Evolutionary conservation across 2,888 invertebrate species (phyloP).

Genomic region (Rhingia rostrata): DNA sequence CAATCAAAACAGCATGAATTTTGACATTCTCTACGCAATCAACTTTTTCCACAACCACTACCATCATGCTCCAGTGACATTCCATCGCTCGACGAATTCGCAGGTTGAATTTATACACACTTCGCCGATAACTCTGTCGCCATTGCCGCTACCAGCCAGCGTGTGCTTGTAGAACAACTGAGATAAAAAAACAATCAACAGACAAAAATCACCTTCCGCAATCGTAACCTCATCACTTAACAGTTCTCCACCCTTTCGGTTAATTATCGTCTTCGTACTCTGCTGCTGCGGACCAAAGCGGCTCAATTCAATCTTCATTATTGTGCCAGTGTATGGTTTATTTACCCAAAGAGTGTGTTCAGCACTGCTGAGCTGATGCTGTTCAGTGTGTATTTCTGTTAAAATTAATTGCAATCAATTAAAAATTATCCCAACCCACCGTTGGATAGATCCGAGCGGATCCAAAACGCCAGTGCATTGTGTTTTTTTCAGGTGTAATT

Average conservation of each 20-base stretch:
- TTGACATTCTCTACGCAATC: conserved; percentile 40
- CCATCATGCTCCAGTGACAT: conserved; percentile 61
- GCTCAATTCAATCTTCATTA: conserved; percentile 14
- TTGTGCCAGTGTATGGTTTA: conserved; percentile 37
- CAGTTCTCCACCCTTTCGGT: conserved; percentile 11
- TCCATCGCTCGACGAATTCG: conserved; percentile 57
- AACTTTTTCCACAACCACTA: conserved; percentile 51
- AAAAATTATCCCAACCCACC: conserved; percentile 47
- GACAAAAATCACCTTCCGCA: conserved; percentile 34
- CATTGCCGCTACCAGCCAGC: background rate
- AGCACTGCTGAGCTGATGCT: conserved; percentile 2
- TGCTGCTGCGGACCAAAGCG: background rate
- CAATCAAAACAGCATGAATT: background rate
- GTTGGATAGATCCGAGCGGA: conserved; percentile 30
- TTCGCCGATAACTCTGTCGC: conserved; percentile 1
- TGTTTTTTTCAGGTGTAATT: conserved; percentile 63
- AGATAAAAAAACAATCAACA: conserved; percentile 15
- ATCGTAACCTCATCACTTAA: conserved; percentile 30
- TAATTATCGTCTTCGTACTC: conserved; percentile 22
- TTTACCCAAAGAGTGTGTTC: conserved; percentile 44
- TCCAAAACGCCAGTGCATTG: background rate
- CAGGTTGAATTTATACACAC: conserved; percentile 8
- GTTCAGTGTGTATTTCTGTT: conserved; percentile 38
- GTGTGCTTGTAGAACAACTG: conserved; percentile 8
- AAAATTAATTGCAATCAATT: conserved; percentile 71